phyloP scores from a whole-genome alignment of 1,140 invertebrate genomes.

The Heliothis subflexa region DNA sequence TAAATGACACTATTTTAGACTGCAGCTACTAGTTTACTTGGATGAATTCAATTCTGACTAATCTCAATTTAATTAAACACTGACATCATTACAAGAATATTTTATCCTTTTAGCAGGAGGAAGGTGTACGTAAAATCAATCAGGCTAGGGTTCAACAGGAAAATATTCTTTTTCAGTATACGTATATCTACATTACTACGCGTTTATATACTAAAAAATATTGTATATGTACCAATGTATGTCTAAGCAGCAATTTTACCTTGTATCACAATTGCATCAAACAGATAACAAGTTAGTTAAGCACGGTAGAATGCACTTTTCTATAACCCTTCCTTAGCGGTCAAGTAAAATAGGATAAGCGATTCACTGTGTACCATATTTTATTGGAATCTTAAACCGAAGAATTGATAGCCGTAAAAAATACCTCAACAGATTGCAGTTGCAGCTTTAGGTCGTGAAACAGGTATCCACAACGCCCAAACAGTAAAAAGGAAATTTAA shows the following conservation, averaged over 20 bases:
- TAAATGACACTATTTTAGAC: no score
- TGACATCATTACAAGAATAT: not conserved
- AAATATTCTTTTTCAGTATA: not conserved
- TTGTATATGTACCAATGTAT: no score
- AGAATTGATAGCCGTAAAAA: not conserved
- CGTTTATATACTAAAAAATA: no score
- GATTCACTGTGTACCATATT: not conserved
- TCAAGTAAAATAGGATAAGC: not conserved
- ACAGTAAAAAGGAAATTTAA: slow-evolving; percentile 6
- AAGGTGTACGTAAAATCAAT: not conserved
- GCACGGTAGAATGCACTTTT: no score
- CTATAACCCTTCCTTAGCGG: no score
- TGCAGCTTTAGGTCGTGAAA: not conserved
- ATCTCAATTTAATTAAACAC: not conserved
- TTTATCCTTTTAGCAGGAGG: not conserved
- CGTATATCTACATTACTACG: not conserved
- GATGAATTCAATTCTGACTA: not conserved
- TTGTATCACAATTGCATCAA: no score
- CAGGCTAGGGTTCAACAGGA: not conserved
- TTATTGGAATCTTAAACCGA: not conserved
- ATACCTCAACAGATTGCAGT: slow-evolving; percentile 28
- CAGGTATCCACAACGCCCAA: slow-evolving; percentile 20
- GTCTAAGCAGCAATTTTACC: no score
- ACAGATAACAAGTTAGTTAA: no score
- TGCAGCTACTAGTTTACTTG: no score